Evolutionary conservation across 2,888 invertebrate genomes (phyloP).

Genomic region (Ganaspis brasiliensis): DNA sequence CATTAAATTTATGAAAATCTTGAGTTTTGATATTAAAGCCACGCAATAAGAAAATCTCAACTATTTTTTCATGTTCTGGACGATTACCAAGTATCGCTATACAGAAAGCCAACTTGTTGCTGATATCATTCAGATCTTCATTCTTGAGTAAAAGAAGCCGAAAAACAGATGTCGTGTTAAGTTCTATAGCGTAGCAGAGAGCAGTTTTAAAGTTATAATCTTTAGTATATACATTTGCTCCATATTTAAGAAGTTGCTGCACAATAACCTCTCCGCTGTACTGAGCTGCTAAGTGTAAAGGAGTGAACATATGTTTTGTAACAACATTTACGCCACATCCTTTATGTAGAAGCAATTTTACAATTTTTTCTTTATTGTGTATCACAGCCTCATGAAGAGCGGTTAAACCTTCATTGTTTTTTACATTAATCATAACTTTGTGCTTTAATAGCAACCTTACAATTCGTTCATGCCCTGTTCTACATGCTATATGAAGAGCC

Average conservation of each 20-base stretch:
- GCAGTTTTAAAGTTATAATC: not conserved
- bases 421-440: slow-evolving; percentile 21
- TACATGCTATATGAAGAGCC: slow-evolving; percentile 14
- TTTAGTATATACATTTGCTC: not conserved
- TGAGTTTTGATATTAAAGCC: not conserved
- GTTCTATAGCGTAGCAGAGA: slow-evolving; percentile 10
- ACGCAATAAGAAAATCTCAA: not conserved
- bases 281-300: not conserved
- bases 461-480: not conserved
- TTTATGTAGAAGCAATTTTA: not conserved
- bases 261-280: not conserved
- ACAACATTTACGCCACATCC: not conserved
- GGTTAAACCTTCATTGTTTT: slow-evolving; percentile 5
- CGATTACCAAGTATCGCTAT: slow-evolving; percentile 9
- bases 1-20: not conserved
- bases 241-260: not conserved
- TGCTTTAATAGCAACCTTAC: slow-evolving; percentile 39
- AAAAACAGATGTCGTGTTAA: not conserved
- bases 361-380: not conserved
- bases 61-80: not conserved
- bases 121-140: not conserved
- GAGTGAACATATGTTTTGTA: not conserved
- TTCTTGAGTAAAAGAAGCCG: slow-evolving; percentile 3
- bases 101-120: slow-evolving; percentile 20
- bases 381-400: slow-evolving; percentile 17